Evolutionary conservation across 2,888 invertebrate species (phyloP).

Genomic region (Dolichopus griseipennis): DNA sequence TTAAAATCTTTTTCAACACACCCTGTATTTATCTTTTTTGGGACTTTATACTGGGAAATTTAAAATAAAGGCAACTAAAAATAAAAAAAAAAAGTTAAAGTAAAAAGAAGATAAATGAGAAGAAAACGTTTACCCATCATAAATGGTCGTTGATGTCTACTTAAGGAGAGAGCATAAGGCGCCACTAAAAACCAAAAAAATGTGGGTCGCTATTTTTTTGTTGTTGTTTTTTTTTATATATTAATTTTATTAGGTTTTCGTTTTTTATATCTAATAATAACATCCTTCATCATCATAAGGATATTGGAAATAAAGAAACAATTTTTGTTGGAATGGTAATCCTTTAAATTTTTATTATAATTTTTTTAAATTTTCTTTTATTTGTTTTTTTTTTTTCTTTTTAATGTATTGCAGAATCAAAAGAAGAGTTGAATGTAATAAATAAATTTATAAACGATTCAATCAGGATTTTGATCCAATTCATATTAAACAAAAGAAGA

Average conservation of each 20-base stretch:
- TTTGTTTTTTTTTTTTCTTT: not conserved
- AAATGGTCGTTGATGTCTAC: not conserved
- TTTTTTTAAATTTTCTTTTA: no score
- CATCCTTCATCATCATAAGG: not conserved
- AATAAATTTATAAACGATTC: not conserved
- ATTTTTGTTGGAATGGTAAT: constrained; percentile 2
- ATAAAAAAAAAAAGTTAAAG: not conserved
- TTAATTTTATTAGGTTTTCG: not conserved
- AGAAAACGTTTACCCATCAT: not conserved
- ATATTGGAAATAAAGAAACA: not conserved
- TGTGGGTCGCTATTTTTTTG: not conserved
- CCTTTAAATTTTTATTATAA: not conserved
- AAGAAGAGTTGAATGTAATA: not conserved
- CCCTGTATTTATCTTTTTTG: no score
- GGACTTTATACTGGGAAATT: not conserved
- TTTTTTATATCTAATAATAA: not conserved
- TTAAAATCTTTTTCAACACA: no score
- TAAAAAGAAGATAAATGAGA: not conserved
- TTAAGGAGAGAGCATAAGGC: not conserved
- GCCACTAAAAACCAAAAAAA: not conserved
- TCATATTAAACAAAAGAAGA: no score
- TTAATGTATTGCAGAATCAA: not conserved
- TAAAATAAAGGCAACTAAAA: not conserved
- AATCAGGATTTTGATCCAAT: no score
- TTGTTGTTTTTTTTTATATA: not conserved